Percentiles rank a stretch among this genome's conserved stretches.
Evolutionary conservation across 2,888 invertebrate genomes (phyloP).

Genomic region (Acrobeloides nanus): DNA sequence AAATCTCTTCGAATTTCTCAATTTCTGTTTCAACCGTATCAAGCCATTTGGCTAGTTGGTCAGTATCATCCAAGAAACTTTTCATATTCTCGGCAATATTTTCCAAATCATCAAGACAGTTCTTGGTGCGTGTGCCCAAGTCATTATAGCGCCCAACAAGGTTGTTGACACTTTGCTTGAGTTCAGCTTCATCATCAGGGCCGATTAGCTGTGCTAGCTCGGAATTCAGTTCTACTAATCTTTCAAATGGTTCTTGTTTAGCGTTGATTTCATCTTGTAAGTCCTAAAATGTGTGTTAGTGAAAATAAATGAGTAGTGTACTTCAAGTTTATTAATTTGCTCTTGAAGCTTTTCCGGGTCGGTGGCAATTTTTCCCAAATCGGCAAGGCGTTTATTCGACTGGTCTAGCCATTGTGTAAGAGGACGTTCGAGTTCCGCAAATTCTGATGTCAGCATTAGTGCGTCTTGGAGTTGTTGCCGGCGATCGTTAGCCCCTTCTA

Average conservation of each 20-base stretch:
- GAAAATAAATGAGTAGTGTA: slow-evolving; percentile 34
- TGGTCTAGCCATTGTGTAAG: slow-evolving; percentile 81
- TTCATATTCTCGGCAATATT: slow-evolving; percentile 24
- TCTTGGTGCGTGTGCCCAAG: slow-evolving; percentile 17
- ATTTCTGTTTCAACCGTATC: slow-evolving; percentile 75
- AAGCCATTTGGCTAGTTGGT: slow-evolving; percentile 68
- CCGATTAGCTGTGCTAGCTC: slow-evolving; percentile 30
- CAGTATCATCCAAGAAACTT: slow-evolving; percentile 63
- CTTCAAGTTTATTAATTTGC: slow-evolving; percentile 79
- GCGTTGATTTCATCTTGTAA: slow-evolving; percentile 36
- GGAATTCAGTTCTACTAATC: slow-evolving; percentile 23
- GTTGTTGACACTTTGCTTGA: slow-evolving; percentile 80
- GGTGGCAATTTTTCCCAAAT: slow-evolving; percentile 82
- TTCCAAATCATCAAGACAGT: slow-evolving; percentile 27
- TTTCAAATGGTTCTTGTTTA: slow-evolving; percentile 31
- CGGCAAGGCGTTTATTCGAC: slow-evolving; percentile 76
- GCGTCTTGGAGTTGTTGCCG: slow-evolving; percentile 83
- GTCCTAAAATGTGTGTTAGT: slow-evolving; percentile 9
- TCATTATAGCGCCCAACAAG: slow-evolving; percentile 84
- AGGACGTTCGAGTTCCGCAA: slow-evolving; percentile 62
- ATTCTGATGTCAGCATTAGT: slow-evolving; percentile 78
- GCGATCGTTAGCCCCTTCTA: slow-evolving; percentile 61
- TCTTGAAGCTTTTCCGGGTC: slow-evolving; percentile 88
- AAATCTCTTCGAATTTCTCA: slow-evolving; percentile 51
- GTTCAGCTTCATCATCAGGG: slow-evolving; percentile 66